phyloP scores from a whole-genome alignment of 2,113 vertebrate genomes.

The Chloropsis hardwickii region DNA sequence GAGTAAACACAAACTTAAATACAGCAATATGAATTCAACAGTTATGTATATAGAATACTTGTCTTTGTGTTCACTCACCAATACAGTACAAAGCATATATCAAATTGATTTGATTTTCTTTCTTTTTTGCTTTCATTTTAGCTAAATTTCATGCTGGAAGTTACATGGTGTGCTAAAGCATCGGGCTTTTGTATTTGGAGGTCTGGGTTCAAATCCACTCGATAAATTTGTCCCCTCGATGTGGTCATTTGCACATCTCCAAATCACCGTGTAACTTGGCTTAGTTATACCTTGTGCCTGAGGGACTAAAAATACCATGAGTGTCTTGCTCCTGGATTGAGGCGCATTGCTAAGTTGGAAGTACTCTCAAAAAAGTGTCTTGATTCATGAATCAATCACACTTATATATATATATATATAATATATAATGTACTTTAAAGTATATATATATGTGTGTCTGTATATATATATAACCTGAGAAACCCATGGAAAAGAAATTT shows the following conservation, averaged over 20 bases:
- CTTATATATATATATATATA: not conserved
- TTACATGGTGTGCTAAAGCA: conserved; percentile 52
- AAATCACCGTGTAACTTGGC: conserved; percentile 25
- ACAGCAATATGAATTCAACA: not conserved
- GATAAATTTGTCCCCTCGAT: conserved; percentile 8
- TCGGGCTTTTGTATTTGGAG: conserved; percentile 30
- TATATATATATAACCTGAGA: not conserved
- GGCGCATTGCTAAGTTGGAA: conserved; percentile 13
- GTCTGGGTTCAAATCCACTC: conserved; percentile 29
- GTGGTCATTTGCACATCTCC: conserved; percentile 36
- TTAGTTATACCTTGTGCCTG: not conserved
- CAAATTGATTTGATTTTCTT: conserved; percentile 13
- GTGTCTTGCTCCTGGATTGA: not conserved
- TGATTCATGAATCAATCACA: not conserved
- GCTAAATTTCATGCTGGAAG: conserved; percentile 7
- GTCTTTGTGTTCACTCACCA: not conserved
- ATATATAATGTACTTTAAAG: too few species aligned
- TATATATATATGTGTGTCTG: not conserved
- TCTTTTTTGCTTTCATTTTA: conserved; percentile 24
- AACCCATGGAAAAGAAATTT: not conserved
- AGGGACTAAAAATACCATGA: not conserved
- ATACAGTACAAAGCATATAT: not conserved
- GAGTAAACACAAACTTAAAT: conserved; percentile 45
- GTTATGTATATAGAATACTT: not conserved
- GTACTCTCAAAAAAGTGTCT: not conserved